Evolutionary conservation across 2,113 vertebrate species (phyloP).

Genomic region (Peucedramus taeniatus): DNA sequence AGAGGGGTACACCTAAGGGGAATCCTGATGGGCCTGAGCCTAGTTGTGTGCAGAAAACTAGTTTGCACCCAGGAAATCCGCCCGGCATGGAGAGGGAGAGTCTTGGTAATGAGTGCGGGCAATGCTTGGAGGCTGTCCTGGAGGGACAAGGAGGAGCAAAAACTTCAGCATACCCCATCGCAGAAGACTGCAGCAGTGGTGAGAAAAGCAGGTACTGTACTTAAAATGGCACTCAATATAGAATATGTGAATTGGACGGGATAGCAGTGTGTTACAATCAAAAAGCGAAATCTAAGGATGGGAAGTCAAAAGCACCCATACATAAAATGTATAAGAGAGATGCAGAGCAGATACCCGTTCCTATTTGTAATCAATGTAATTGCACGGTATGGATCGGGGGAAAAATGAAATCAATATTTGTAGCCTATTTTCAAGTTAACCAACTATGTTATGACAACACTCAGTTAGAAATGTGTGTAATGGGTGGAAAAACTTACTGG

Average conservation of each 20-base stretch:
- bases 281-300: too few species aligned
- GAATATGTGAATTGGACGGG: too few species aligned
- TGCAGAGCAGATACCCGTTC: not conserved
- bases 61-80: not conserved
- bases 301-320: too few species aligned
- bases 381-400: not conserved
- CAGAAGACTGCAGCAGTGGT: not conserved
- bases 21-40: too few species aligned
- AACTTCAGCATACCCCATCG: not conserved
- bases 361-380: not conserved
- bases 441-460: not conserved
- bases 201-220: not conserved
- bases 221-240: too few species aligned
- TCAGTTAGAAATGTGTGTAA: not conserved
- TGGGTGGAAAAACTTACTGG: not conserved
- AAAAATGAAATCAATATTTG: not conserved
- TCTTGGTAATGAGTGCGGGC: not conserved
- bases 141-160: too few species aligned
- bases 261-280: too few species aligned
- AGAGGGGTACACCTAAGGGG: too few species aligned
- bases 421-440: not conserved
- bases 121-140: not conserved
- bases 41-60: not conserved
- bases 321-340: not conserved
- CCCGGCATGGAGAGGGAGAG: not conserved